These are phyloP conservation scores for Aselliscus stoliczkanus DNA, from an alignment of 2,797 vertebrate genomes.

Conservation along the genomic window DNA sequence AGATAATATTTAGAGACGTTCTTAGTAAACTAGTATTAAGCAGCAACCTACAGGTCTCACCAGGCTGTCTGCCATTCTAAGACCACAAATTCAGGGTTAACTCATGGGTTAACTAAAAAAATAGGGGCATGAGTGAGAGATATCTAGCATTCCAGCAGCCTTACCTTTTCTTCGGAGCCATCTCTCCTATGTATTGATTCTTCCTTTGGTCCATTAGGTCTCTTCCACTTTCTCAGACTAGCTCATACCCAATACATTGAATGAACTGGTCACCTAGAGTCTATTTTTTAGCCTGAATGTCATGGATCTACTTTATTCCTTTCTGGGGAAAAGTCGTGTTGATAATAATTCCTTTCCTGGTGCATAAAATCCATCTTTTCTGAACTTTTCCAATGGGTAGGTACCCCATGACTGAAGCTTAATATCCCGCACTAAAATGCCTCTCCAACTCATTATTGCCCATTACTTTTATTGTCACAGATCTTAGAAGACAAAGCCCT, in stretches of 20 bases:
- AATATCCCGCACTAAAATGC: background rate
- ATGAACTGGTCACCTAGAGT: background rate
- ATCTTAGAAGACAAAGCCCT: background rate
- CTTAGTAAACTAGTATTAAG: background rate
- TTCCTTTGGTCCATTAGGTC: background rate
- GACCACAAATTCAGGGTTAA: background rate
- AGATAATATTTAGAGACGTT: background rate
- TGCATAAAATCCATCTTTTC: background rate
- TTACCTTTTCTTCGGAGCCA: background rate
- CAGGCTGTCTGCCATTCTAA: background rate
- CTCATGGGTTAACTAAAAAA: background rate
- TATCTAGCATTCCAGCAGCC: background rate
- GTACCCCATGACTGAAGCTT: background rate
- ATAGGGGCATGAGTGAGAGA: rapidly evolving
- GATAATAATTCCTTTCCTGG: background rate
- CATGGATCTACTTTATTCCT: background rate
- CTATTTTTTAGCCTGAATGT: background rate
- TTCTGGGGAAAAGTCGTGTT: background rate
- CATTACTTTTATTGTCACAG: background rate
- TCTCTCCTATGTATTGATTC: background rate
- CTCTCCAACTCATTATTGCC: background rate
- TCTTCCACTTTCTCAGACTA: background rate
- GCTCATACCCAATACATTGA: background rate
- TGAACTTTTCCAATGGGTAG: background rate
- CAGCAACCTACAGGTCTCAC: background rate